Base-by-base conservation (phyloP, 2,888 invertebrate species). In the Rhaphigaster nebulosa region DNA sequence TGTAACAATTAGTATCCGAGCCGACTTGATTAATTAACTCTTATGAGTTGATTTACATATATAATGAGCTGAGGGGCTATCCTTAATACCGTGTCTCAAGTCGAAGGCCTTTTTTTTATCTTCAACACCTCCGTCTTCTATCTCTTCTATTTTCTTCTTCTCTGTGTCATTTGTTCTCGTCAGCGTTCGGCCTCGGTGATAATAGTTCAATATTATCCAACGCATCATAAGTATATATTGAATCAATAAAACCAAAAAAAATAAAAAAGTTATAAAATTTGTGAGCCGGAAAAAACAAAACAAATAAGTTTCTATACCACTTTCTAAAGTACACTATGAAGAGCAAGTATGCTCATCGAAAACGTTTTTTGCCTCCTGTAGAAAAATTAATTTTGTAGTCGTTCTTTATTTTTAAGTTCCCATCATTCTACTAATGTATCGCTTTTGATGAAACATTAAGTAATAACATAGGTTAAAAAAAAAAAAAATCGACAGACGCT, bases 31-130 rank as follows among this genome's bases (percentile, higher is more conserved):
- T 89, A 89, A 89, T 89, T 89, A 89, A 60, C 89, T 76, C 34
- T 76, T 89, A 89, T 76, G 70, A 76, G 89, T 76, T 89, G 89
- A 89, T 89, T 89, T 89, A 60, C 89, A 89, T 89, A 89, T 76
- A 76, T 89, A 76, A 89, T 89, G 89, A 89, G 89, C 84, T 26
- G 80, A 45, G 70, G 70, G 70, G 70, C 70, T 26, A 84, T 41
- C 84, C 45, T 45, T 84, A 84, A 84, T 84, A 84, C 84, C 20
- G 84, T 84, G 84, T 50, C 84, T 84, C 45, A 18, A 80, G 84
- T 84, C 84, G 13, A 41, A 45, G 84, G 84, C 45, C 84, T 84
- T 84, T 84, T 76, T 84, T 84, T 84, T 84, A 84, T 84, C 84
- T 84, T 84, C 84, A 84, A 84, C 84, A 84, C 84, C 84, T 84